phyloP scores from a whole-genome alignment of 2,888 invertebrate species.

The Drosophila neotestacea region DNA sequence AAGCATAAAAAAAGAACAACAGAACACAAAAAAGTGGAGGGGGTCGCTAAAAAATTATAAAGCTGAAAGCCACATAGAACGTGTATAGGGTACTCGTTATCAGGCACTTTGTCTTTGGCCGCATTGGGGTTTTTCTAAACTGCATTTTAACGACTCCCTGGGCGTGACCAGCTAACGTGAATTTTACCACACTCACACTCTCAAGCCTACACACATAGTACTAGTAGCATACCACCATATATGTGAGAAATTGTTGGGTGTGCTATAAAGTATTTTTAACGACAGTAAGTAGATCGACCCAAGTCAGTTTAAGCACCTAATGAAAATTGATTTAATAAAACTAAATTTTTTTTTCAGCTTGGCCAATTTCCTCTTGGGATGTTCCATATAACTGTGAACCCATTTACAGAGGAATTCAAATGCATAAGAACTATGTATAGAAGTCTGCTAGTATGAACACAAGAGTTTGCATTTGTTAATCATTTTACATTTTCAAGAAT shows the following conservation, averaged over 20 bases:
- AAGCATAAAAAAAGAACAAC: conserved; percentile 19
- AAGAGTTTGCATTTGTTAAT: conserved; percentile 45
- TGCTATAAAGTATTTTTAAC: conserved; percentile 48
- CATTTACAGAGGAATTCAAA: conserved; percentile 24
- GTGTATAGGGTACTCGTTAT: conserved; percentile 60
- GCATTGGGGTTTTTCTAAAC: conserved; percentile 63
- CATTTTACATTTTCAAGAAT: conserved; percentile 34
- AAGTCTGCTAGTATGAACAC: conserved; percentile 9
- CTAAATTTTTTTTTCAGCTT: conserved; percentile 42
- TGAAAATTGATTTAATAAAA: conserved; percentile 72
- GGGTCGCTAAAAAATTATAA: conserved; percentile 20
- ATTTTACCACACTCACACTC: conserved; percentile 30
- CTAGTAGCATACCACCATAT: not conserved
- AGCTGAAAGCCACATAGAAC: conserved; percentile 27
- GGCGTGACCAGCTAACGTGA: conserved; percentile 48
- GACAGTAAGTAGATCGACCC: conserved; percentile 31
- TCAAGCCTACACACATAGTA: conserved; percentile 12
- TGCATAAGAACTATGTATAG: conserved; percentile 10
- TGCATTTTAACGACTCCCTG: conserved; percentile 78
- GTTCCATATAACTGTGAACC: conserved; percentile 4
- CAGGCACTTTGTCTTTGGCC: conserved; percentile 65
- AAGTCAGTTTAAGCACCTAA: conserved; percentile 52
- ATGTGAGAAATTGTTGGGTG: conserved; percentile 17
- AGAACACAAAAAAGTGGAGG: conserved; percentile 8
- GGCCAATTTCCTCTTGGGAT: conserved; percentile 42